Evolutionary conservation across 2,113 vertebrate species (phyloP).

Genomic region (Antechinus flavipes): DNA sequence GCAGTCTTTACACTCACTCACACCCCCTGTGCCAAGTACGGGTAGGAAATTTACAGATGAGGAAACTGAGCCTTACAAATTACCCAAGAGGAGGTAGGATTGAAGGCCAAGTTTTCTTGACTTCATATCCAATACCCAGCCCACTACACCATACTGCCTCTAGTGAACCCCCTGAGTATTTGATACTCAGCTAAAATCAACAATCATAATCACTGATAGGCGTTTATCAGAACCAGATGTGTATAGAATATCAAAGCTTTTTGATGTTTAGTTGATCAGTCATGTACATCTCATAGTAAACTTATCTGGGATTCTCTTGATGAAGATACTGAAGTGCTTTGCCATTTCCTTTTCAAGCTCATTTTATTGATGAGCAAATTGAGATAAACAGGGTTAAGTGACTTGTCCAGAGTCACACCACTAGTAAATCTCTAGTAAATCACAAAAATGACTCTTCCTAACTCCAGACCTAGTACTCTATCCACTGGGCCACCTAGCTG

Average conservation of each 20-base stretch:
- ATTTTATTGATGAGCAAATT: background rate
- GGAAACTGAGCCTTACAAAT: background rate
- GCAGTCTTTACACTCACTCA: background rate
- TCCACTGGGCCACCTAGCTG: background rate
- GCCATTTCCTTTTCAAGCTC: background rate
- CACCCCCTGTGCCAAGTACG: background rate
- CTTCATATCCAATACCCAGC: background rate
- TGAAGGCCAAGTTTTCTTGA: background rate
- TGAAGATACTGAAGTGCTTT: background rate
- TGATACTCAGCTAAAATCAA: background rate
- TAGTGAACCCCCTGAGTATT: background rate
- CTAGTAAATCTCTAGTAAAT: background rate
- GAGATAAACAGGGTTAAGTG: background rate
- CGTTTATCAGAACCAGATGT: background rate
- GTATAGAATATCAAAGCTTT: background rate
- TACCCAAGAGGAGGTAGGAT: background rate
- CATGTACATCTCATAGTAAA: background rate
- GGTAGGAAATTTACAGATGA: background rate
- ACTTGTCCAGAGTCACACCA: background rate
- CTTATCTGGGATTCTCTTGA: background rate
- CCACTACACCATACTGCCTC: background rate
- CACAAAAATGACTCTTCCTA: background rate
- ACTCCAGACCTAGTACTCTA: background rate
- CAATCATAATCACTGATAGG: background rate
- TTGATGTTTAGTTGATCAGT: background rate